A percentile compares a stretch with the other conserved stretches of the same genome.
Evolutionary conservation across 2,113 vertebrate genomes (phyloP).

Genomic region (human (Homo sapiens)): GRCh38 chr7:24386001-24386500

Average conservation of each 20-base stretch:
- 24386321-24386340: not conserved
- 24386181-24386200: not conserved
- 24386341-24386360: not conserved
- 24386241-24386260: not conserved
- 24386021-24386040: too few species aligned
- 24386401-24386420: not conserved
- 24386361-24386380: not conserved
- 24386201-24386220: not conserved
- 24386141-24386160: not conserved
- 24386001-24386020: not conserved
- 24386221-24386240: not conserved
- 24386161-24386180: not conserved
- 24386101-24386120: too few species aligned
- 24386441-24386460: too few species aligned
- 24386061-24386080: too few species aligned
- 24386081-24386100: too few species aligned
- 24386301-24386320: not conserved
- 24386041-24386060: too few species aligned
- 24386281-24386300: not conserved
- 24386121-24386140: too few species aligned
- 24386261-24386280: not conserved
- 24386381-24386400: not conserved
- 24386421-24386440: too few species aligned
- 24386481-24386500: not conserved
- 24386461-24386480: not conserved